phyloP scores from a whole-genome alignment of 2,113 vertebrate genomes.

The Cyrtonyx montezumae region DNA sequence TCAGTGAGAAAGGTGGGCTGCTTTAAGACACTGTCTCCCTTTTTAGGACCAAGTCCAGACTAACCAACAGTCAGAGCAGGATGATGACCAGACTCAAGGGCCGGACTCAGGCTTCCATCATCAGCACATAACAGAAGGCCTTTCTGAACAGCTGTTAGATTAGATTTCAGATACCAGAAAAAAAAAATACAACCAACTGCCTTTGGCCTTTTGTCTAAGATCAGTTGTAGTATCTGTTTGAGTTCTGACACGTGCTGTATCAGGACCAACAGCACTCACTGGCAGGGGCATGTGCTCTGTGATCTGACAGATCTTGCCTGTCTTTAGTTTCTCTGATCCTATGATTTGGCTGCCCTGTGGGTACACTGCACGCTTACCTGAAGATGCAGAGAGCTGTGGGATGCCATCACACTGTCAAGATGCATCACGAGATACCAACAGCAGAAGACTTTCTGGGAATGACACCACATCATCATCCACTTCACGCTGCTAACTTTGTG shows the following conservation, averaged over 20 bases:
- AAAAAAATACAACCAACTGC: background rate
- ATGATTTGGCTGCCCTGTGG: constrained; percentile 37
- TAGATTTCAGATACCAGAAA: background rate
- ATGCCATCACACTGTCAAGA: constrained; percentile 52
- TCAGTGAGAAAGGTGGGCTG: background rate
- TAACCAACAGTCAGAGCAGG: background rate
- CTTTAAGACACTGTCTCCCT: background rate
- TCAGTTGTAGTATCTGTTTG: background rate
- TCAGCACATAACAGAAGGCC: background rate
- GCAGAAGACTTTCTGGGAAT: constrained; percentile 51
- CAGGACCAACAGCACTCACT: background rate
- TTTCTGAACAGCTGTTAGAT: background rate
- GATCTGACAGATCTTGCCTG: constrained; percentile 38
- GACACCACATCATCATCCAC: constrained; percentile 14
- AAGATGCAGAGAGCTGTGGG: constrained; percentile 49
- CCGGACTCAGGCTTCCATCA: background rate
- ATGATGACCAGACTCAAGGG: background rate
- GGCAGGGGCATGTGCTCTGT: constrained; percentile 24
- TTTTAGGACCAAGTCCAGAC: background rate
- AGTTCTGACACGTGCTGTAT: background rate
- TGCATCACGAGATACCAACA: background rate
- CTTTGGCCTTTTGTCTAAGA: constrained; percentile 46
- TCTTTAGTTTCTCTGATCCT: constrained; percentile 34
- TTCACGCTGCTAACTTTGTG: constrained; percentile 28
- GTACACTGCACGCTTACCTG: background rate